phyloP scores from a whole-genome alignment of 2,888 invertebrate species.

The Dryadula phaetusa region DNA sequence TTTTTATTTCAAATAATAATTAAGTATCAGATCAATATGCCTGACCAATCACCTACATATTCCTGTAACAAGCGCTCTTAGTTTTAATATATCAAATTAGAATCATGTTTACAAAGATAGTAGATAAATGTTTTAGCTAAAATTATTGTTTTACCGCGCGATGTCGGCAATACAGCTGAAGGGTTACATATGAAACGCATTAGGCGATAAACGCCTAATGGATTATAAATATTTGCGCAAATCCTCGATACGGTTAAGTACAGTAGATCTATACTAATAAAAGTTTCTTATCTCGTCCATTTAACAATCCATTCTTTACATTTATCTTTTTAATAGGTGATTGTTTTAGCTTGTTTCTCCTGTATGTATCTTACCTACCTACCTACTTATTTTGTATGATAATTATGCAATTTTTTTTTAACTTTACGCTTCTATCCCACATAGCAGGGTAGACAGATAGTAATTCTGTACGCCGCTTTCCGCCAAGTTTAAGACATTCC shows the following conservation, averaged over 20 bases:
- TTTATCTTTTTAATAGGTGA: conserved; percentile 44
- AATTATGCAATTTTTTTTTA: too few relatives aligned
- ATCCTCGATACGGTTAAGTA: conserved; percentile 51
- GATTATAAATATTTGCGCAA: conserved; percentile 63
- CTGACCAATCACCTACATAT: not conserved
- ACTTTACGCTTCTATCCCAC: too few relatives aligned
- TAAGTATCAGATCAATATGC: not conserved
- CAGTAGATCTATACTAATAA: conserved; percentile 35
- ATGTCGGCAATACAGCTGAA: conserved; percentile 40
- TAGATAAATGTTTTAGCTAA: conserved; percentile 36
- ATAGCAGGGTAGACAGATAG: too few relatives aligned
- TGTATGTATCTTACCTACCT: too few relatives aligned
- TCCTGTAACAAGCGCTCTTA: not conserved
- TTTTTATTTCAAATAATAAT: not conserved
- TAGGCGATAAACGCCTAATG: conserved; percentile 65
- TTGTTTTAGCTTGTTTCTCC: conserved; percentile 37
- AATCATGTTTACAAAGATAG: conserved; percentile 29
- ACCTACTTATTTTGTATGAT: too few relatives aligned
- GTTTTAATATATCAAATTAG: conserved; percentile 23
- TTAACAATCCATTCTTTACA: conserved; percentile 40
- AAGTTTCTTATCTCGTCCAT: conserved; percentile 37
- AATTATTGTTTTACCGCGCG: conserved; percentile 39
- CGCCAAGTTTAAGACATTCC: too few relatives aligned
- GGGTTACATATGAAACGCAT: conserved; percentile 67
- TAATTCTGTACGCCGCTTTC: too few relatives aligned